phyloP scores from a whole-genome alignment of 2,888 invertebrate genomes.

The Exocentrus adspersus region DNA sequence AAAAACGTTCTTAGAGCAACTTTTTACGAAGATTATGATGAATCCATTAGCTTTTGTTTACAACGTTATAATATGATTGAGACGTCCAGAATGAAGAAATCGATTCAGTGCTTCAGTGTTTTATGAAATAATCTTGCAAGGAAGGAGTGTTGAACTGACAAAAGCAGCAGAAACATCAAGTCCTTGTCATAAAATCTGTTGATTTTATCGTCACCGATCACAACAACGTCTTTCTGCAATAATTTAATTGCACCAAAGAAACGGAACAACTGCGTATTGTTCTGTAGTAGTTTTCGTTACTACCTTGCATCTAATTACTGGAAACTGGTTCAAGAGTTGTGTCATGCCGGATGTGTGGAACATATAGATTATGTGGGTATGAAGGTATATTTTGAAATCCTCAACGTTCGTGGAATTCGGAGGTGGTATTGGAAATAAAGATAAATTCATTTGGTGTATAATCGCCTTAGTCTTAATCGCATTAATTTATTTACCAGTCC shows the following conservation, averaged over 20 bases:
- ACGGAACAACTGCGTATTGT: slow-evolving; percentile 39
- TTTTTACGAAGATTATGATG: too few species aligned
- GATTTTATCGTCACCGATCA: neutral
- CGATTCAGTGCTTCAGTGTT: too few species aligned
- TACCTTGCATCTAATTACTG: slow-evolving; percentile 47
- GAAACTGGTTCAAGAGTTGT: slow-evolving; percentile 45
- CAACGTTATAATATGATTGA: too few species aligned
- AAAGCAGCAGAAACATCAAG: too few species aligned
- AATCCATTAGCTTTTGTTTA: too few species aligned
- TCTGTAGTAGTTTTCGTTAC: slow-evolving; percentile 44
- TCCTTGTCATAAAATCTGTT: neutral
- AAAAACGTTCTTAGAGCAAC: too few species aligned
- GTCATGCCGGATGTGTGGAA: slow-evolving; percentile 42
- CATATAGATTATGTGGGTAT: slow-evolving; percentile 17
- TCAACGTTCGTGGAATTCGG: neutral
- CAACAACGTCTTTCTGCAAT: neutral
- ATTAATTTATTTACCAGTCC: too few species aligned
- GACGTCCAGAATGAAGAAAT: too few species aligned
- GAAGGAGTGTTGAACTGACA: too few species aligned
- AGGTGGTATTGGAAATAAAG: neutral
- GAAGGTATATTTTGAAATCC: slow-evolving; percentile 6
- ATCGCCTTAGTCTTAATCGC: too few species aligned
- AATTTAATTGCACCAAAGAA: neutral
- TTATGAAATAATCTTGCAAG: too few species aligned
- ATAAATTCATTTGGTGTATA: neutral